Percentiles rank a stretch among this genome's conserved stretches.
These are phyloP conservation scores for Spilarctia lutea DNA, from an alignment of 2,888 invertebrate genomes.

Conservation along the genomic window DNA sequence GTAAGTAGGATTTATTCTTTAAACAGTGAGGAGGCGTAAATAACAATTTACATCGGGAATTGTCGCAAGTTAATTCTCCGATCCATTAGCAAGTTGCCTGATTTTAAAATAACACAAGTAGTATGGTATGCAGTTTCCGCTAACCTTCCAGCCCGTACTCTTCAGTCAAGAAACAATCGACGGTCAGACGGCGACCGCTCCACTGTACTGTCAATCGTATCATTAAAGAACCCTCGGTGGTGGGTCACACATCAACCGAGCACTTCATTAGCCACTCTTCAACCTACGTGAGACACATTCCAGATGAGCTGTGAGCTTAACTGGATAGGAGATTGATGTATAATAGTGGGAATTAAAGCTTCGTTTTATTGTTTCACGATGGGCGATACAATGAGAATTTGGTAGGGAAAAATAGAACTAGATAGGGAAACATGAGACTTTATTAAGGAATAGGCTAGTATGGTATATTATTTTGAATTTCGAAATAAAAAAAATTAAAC, in stretches of 20 bases:
- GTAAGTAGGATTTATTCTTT: not conserved
- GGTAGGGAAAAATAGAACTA: constrained; percentile 17
- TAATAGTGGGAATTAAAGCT: constrained; percentile 73
- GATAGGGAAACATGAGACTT: not conserved
- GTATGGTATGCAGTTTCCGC: constrained; percentile 37
- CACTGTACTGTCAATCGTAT: constrained; percentile 84
- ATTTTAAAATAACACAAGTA: not conserved
- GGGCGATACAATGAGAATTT: constrained; percentile 50
- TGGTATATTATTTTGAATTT: not conserved
- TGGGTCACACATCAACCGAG: constrained; percentile 80
- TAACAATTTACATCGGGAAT: not conserved
- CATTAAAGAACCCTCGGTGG: constrained; percentile 73
- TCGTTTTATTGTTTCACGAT: constrained; percentile 52
- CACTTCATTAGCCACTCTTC: constrained; percentile 81
- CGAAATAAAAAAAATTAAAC: not conserved
- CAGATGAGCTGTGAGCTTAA: constrained; percentile 71
- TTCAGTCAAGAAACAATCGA: constrained; percentile 79
- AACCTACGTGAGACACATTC: constrained; percentile 77
- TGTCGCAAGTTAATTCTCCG: too few species aligned
- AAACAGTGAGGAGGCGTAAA: not conserved
- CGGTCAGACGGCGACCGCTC: constrained; percentile 69
- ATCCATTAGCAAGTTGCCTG: too few species aligned
- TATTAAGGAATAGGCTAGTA: not conserved
- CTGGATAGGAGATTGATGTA: constrained; percentile 78
- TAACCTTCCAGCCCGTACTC: constrained; percentile 57